Base-by-base conservation (phyloP, 2,113 vertebrate species). In the Plecturocebus donacophilus region DNA sequence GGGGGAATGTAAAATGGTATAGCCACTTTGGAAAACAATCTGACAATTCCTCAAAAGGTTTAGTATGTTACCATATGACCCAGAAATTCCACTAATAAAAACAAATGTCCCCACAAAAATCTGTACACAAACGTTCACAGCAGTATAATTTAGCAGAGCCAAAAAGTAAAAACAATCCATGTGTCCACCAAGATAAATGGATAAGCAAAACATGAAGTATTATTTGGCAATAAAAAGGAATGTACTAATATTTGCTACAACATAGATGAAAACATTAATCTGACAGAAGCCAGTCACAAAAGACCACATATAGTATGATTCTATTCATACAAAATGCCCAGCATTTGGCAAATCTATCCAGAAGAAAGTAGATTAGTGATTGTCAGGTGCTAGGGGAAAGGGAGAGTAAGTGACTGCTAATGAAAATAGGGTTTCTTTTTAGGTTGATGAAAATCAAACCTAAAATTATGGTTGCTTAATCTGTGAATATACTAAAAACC, bases 51-150 rank as follows among this genome's bases (percentile, higher is more conserved):
- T 82, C 61, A 23, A 82, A 90, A 87, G 4, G 47, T 40, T 86
- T 58, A 68, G 86, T 13, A 45, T 61, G 25, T 38, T 70, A 81
- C 10, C 19, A 20, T 52, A 27, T 52, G 54, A 76, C 38, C 49
- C 49, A 90, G 17, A 86, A 87, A 96, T 92, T 90, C 56, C 27
- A 73, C 35, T 52, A 81, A 23, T 75, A 32, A 89, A 82, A 82
- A 80, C 21, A 66, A 27, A 40, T 11, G 61, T 10, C 25, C 42
- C 88, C 82, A 83, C 10, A 56, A 82, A 95, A 85, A 68, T 11
- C 25, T 94, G 12, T 8, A 42, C 7, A 64, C 61, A 56, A 49
- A 64, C 40, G 13, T 75, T 94, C 40, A 89, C 64, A 68, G 32
- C 0, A 75, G 20, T 49, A 70, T 32, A 83, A 89, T 42, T 71